Conservation (phyloP, 2,888 invertebrate species). For the Nysson spinosus region DNA sequence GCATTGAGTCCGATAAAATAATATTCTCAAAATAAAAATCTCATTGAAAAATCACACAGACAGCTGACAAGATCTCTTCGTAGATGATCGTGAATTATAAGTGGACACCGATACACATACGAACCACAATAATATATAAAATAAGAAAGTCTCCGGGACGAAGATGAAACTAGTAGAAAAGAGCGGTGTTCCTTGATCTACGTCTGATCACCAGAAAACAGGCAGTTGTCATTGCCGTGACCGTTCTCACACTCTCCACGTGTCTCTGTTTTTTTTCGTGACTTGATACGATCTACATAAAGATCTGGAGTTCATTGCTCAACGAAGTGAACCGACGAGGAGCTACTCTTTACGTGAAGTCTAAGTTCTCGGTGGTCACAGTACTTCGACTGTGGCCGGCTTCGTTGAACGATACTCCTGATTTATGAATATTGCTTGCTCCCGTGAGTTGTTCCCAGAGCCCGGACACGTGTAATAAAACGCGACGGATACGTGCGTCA, state of each 20-base stretch:
- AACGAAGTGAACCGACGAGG: slow-evolving; percentile 58
- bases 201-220: slow-evolving; percentile 37
- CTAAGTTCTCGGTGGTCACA: background rate
- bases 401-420: slow-evolving; percentile 68
- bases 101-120: no score
- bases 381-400: slow-evolving; percentile 34
- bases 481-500: slow-evolving; percentile 60
- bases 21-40: no score
- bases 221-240: slow-evolving; percentile 28
- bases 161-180: no score
- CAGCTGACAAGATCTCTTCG: no score
- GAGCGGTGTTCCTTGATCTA: slow-evolving; percentile 4
- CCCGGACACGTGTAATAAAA: slow-evolving; percentile 67
- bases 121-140: no score
- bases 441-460: slow-evolving; percentile 57
- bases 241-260: slow-evolving; percentile 74
- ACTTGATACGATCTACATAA: slow-evolving; percentile 70
- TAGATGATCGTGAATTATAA: no score
- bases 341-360: background rate
- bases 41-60: no score
- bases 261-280: slow-evolving; percentile 52
- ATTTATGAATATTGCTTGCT: slow-evolving; percentile 70
- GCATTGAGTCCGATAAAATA: no score
- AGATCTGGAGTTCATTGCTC: slow-evolving; percentile 68
- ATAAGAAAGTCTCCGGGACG: no score